Evolutionary conservation across 2,797 vertebrate genomes (phyloP), one percentile per base, ranked within the genome.

Genomic region (Scleropages formosus): DNA sequence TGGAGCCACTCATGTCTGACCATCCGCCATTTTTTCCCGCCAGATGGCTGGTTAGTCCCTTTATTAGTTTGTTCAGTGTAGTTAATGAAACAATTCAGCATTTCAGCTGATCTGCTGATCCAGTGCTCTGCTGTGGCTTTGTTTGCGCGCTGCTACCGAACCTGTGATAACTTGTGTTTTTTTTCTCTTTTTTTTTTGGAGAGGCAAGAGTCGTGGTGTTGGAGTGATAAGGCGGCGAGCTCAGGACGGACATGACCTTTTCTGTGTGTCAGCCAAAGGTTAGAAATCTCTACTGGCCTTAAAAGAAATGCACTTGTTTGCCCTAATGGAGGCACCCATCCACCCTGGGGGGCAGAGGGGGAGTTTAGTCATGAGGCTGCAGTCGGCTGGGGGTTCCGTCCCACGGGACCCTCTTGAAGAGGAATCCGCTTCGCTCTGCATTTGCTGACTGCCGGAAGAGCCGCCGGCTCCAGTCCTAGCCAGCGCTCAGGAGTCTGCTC

Each of bases 211-310:
- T 69, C 46, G 72, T 73, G 80, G 80, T 80, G 82, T 86, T 90
- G 84, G 85, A 27, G n/a, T 78, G 68, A 78, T 58, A 8, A 16
- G 49, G 16, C 24, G 85, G 84, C 83, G 87, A 75, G 79, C 86
- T 82, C 67, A 26, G 73, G 85, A 90, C 90, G 86, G 84, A 84
- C 84, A 83, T 91, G 90, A 92, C 92, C 91, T 93, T 93, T 92
- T 87, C 86, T 31, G 78, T 77, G 86, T 89, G 90, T 92, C 92
- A 93, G 84, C 85, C 90, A 93, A 93, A 93, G 92, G 92, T 92
- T 90, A 93, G 89, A 91, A 92, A 90, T 92, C 89, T 92, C 88
- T 84, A 87, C 85, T 92, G 90, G 90, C 92, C 89, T 91, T 90
- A 90, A 92, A 93, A 84, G 89, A 90, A 91, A 91, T 87, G 87